phyloP scores from a whole-genome alignment of 2,888 invertebrate species.

The Tipula lateralis region DNA sequence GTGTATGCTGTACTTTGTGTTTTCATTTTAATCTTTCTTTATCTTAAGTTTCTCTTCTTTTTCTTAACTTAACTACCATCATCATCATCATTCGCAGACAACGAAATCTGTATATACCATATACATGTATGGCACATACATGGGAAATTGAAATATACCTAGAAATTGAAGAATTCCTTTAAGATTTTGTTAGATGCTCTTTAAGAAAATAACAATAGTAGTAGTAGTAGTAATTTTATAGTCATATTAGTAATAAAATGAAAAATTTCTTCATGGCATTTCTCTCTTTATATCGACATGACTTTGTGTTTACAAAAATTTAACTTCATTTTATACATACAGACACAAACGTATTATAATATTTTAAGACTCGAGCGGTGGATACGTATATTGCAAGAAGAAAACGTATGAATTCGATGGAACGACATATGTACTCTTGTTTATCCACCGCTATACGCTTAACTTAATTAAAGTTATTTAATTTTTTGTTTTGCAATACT shows the following conservation, averaged over 20 bases:
- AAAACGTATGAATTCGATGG: background rate
- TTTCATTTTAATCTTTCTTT: constrained; percentile 19
- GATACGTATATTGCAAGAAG: background rate
- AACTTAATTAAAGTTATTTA: background rate
- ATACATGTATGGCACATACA: background rate
- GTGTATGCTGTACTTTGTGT: background rate
- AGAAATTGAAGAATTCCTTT: background rate
- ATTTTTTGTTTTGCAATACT: background rate
- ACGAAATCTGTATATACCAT: background rate
- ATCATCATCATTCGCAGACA: background rate
- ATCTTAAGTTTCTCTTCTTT: background rate
- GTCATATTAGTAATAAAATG: background rate
- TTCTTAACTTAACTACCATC: background rate
- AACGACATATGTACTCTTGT: background rate
- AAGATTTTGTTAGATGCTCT: background rate
- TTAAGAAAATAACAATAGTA: background rate
- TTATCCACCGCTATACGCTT: background rate
- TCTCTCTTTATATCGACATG: background rate
- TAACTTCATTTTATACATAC: background rate
- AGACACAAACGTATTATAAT: background rate
- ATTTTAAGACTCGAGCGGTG: background rate
- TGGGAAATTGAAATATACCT: background rate
- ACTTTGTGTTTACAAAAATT: background rate
- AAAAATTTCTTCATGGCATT: background rate
- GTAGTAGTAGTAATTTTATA: background rate